These are phyloP conservation scores for Selenia dentaria DNA, from an alignment of 2,888 invertebrate genomes.

Conservation along the genomic window DNA sequence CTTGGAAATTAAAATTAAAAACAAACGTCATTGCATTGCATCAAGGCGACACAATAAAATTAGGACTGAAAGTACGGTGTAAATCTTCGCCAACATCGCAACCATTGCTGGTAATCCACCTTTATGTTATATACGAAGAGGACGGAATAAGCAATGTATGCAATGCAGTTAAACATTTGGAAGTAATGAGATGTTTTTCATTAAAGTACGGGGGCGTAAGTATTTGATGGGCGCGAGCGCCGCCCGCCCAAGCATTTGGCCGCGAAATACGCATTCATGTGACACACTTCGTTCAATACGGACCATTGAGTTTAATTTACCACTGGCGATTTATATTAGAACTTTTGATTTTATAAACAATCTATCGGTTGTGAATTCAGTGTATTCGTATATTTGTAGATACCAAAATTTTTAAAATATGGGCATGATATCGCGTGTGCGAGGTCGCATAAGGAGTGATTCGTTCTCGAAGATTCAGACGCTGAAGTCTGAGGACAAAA, in stretches of 20 bases:
- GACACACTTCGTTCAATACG: constrained; percentile 54
- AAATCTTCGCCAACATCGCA: constrained; percentile 1
- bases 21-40: constrained; percentile 60
- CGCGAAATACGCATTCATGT: constrained; percentile 70
- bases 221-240: constrained; percentile 45
- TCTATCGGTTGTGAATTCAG: constrained; percentile 20
- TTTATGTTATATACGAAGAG: not conserved
- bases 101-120: constrained; percentile 35
- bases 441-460: constrained; percentile 87
- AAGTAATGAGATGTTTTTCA: constrained; percentile 13
- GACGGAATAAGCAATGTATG: constrained; percentile 39
- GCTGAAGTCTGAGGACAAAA: constrained; percentile 87
- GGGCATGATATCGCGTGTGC: constrained; percentile 89
- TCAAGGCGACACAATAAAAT: constrained; percentile 27
- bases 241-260: constrained; percentile 58
- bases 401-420: constrained; percentile 61
- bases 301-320: constrained; percentile 39
- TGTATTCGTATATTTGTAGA: constrained; percentile 17
- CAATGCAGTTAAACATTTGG: constrained; percentile 4
- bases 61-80: constrained; percentile 2
- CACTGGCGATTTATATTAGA: constrained; percentile 18
- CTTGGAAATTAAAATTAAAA: constrained; percentile 67
- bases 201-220: constrained; percentile 34
- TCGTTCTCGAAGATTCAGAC: constrained; percentile 86
- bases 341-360: constrained; percentile 7